Conservation (phyloP, 2,113 vertebrate species). For the Emydocephalus ijimae region DNA sequence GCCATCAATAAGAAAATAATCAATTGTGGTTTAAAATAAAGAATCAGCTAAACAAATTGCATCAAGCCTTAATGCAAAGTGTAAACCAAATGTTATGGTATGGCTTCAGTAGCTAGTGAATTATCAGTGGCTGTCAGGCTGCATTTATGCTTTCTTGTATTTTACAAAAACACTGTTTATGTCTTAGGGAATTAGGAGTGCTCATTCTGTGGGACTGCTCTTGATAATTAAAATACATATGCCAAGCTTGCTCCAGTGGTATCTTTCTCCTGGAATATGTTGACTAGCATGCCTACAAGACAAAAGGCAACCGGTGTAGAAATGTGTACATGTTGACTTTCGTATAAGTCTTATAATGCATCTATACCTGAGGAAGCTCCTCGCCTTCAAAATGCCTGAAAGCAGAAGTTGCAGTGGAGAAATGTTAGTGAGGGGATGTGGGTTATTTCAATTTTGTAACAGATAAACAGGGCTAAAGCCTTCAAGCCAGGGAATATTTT, state of each 20-base stretch:
- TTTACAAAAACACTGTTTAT: slow-evolving; percentile 7
- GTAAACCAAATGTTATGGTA: neutral
- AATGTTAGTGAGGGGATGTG: neutral
- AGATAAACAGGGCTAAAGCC: neutral
- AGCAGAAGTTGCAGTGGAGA: slow-evolving; percentile 11
- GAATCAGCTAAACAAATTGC: neutral
- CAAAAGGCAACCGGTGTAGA: neutral
- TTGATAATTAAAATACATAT: neutral
- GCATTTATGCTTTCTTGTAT: neutral
- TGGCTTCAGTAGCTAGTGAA: neutral
- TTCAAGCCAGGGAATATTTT: neutral
- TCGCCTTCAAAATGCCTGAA: neutral
- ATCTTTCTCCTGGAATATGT: neutral
- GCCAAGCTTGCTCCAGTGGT: neutral
- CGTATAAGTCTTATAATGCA: neutral
- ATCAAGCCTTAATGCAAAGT: neutral
- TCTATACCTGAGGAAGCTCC: neutral
- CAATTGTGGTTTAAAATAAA: neutral
- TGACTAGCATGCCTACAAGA: neutral
- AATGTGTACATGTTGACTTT: neutral
- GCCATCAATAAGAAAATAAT: neutral
- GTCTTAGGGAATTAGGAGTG: neutral
- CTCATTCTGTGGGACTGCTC: neutral
- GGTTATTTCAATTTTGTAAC: neutral
- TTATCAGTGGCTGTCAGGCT: neutral